phyloP scores from a whole-genome alignment of 2,888 invertebrate species.

The Drosophila pegasa region DNA sequence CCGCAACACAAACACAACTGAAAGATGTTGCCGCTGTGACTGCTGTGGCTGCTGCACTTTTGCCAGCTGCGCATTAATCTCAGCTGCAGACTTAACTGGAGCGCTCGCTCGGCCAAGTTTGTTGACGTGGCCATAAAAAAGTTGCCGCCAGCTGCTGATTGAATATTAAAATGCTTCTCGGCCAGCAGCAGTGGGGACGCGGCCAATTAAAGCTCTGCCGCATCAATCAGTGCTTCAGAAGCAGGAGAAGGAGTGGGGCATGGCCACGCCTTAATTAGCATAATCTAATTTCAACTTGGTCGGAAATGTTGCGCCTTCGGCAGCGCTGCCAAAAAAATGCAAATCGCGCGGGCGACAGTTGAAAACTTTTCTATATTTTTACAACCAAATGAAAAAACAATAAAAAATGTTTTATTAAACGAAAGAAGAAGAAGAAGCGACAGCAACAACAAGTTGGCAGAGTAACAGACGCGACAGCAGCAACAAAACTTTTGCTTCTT shows the following conservation, averaged over 20 bases:
- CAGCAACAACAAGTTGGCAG: slow-evolving; percentile 33
- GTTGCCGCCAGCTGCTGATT: slow-evolving; percentile 70
- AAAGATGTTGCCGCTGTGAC: slow-evolving; percentile 18
- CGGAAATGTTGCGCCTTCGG: slow-evolving; percentile 33
- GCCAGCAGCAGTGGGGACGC: slow-evolving; percentile 26
- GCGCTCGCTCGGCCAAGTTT: slow-evolving; percentile 44
- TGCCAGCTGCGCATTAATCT: slow-evolving; percentile 63
- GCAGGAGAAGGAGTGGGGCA: not conserved
- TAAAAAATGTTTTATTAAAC: slow-evolving; percentile 55
- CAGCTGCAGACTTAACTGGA: slow-evolving; percentile 44
- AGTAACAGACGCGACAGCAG: slow-evolving; percentile 43
- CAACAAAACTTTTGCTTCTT: slow-evolving; percentile 53
- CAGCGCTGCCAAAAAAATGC: slow-evolving; percentile 62
- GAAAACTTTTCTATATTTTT: slow-evolving; percentile 77
- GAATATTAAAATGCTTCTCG: slow-evolving; percentile 71
- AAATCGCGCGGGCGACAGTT: slow-evolving; percentile 62
- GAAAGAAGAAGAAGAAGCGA: slow-evolving; percentile 25
- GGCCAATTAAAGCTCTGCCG: slow-evolving; percentile 63
- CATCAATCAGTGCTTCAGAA: slow-evolving; percentile 67
- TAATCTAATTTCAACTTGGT: slow-evolving; percentile 82
- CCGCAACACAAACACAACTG: slow-evolving; percentile 50
- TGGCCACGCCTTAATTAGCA: slow-evolving; percentile 79
- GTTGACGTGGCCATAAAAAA: slow-evolving; percentile 53
- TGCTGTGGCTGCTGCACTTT: slow-evolving; percentile 43
- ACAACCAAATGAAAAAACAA: slow-evolving; percentile 78